Evolutionary conservation across 2,888 invertebrate species (phyloP), one percentile per base, ranked within the genome.

Genomic region (Pharmacophagus antenor): DNA sequence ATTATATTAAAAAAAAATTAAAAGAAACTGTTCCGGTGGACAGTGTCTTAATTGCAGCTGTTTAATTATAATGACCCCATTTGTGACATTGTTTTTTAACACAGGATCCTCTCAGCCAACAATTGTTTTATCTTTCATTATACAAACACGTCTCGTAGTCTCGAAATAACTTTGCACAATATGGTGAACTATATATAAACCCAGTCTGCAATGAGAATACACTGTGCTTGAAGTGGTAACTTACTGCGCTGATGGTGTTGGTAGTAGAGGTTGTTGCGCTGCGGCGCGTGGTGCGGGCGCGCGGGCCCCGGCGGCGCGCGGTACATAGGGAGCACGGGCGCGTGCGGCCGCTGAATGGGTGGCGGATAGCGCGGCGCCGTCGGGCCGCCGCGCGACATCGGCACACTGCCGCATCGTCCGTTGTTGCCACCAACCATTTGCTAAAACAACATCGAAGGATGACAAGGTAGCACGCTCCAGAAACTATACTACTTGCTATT

Each of bases 281-380:
- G 77, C 67, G 78, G 69, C 74, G 76, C 82, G 70, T 74, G 83
- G 67, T 68, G 70, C 66, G 73, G 79, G 65, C 71, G 65, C 61
- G 74, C 63, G 62, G 68, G 71, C 67, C 72, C 73, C 68, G 80
- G 76, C 68, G 74, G 80, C 70, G 82, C 75, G 76, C 86, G 82
- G 80, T 79, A 88, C 72, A 79, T 70, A 55, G 85, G 82, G 76
- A 78, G 70, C 59, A 83, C 82, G 66, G 86, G 85, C 72, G 88
- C 84, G 71, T 80, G 87, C 66, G 92, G 92, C 23, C 92, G 85
- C 82, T 92, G 92, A 71, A 92, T 92, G 69, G 92, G 92, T 72
- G 92, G 84, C 49, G 92, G 92, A 80, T 91, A 92, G 63, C 91
- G 88, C 74, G 87, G 88, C 66, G 85, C 82, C 52, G 69, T 67